Base-by-base conservation (phyloP, 1,140 invertebrate species). In the Bombus pascuorum region DNA sequence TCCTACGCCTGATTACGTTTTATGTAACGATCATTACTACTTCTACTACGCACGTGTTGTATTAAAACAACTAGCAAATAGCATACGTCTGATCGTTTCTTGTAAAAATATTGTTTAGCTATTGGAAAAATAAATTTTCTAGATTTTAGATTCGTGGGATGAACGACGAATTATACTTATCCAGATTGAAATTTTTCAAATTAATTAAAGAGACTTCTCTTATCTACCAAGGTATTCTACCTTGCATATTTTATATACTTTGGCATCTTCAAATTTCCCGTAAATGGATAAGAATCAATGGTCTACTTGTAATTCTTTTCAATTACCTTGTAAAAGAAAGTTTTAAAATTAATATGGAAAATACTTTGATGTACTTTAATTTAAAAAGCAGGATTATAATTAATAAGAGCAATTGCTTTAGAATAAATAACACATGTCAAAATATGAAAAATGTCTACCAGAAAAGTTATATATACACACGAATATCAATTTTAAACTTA, bases 1-100 rank as follows among this genome's bases (percentile, higher is more conserved):
- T 82, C 44, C 70, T 47, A 39, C 53, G 25, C 6, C 10, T 37
- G 53, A 74, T 81, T 81, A 81, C 32, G 39, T 72, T 22, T 53
- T 53, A 53, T 22, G 32, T 28, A 39, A 39, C 28, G 6, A 12
- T 66, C 8, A 39, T 44, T 44, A 44, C 9, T n/a, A 39, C 15
- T 42, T 28, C 3, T 9, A 32, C 39, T n/a, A n/a, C 34, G 34
- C 18, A 39, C 59, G 15, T 59, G 66, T 59, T 12, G 34, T 3
- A 12, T 66, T 85, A 28, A 18, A 73, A 44, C 10, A 18, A 18
- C 37, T 44, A 3, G 18, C 39, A 18, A 25, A n/a, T 44, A 59
- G 25, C 25, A 2, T 22, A 68, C 22, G 3, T 8, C 3, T 18
- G 32, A 68, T 62, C 12, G 28, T n/a, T 62, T 62, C 3, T 13